Evolutionary conservation across 2,797 vertebrate genomes (phyloP), one percentile per base, ranked within the genome.

Genomic region (Channa striata): DNA sequence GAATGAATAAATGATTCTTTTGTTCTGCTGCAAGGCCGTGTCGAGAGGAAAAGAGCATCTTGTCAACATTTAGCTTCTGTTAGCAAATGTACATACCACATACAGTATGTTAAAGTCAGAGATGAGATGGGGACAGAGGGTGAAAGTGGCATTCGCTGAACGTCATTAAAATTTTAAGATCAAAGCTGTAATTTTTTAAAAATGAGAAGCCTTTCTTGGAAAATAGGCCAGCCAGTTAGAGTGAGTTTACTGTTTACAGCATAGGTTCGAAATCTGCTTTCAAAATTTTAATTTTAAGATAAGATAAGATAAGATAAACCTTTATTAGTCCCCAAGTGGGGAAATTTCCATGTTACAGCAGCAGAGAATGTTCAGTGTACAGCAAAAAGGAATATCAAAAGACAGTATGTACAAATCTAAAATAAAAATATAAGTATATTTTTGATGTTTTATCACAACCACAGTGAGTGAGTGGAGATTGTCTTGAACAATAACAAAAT

Each of bases 1-100:
- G 65, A 76, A 92, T 92, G 79, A 93, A 93, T 93, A 92, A 93
- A 90, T 90, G 33, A 90, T 90, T 65, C 60, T 78, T 90, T 92
- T 91, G 85, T 92, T 90, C 72, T 44, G 79, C 83, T 87, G 57
- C 39, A 83, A 86, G 80, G 71, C 63, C 23, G 0, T 86, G 83
- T 85, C 87, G 66, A 66, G 76, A 63, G 80, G 79, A 77, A 76
- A 72, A 72, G 48, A 80, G 77, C 77, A 75, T 79, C 84, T 69
- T 89, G 90, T 93, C 79, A 91, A 88, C 89, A 91, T 89, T 91
- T 88, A 88, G 84, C 82, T 72, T 81, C 66, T 63, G 67, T 72
- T 83, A 67, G 76, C 44, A 44, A 52, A 71, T 57, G 66, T 72
- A 70, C 84, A 83, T 77, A 62, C 66, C 63, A 78, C 83, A 84